These are phyloP conservation scores for Sapajus apella DNA, from an alignment of 2,113 vertebrate genomes.

Conservation along the genomic window DNA sequence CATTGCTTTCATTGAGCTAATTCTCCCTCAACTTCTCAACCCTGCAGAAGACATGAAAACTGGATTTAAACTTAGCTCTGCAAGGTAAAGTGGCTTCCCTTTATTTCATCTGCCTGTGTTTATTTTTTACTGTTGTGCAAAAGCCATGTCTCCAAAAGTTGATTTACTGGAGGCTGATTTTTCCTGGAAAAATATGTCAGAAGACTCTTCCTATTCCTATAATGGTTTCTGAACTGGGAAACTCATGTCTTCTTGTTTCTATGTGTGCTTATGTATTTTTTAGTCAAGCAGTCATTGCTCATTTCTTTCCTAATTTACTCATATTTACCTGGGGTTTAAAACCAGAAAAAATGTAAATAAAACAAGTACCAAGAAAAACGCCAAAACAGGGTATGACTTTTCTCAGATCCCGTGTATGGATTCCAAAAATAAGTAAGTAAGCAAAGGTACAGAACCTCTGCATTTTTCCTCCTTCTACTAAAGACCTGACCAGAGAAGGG, in stretches of 20 bases:
- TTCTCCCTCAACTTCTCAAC: neutral
- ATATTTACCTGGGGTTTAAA: neutral
- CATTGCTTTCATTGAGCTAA: neutral
- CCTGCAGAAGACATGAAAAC: neutral
- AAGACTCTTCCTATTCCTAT: neutral
- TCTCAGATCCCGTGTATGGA: neutral
- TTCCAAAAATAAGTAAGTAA: constrained; percentile 2
- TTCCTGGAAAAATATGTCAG: constrained; percentile 32
- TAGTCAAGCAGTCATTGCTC: neutral
- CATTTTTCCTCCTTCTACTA: neutral
- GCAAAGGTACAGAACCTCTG: neutral
- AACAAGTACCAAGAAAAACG: neutral
- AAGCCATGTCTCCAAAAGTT: neutral
- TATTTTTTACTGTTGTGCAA: neutral
- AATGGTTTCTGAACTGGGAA: neutral
- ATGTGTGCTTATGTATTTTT: neutral
- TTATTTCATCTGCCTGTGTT: neutral
- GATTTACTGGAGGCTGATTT: neutral
- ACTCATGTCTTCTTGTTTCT: neutral
- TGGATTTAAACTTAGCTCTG: neutral
- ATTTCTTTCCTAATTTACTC: neutral
- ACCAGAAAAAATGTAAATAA: neutral
- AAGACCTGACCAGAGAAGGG: neutral
- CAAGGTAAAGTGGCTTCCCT: neutral
- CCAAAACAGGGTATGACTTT: neutral